Percentiles rank a stretch among this genome's conserved stretches.
Evolutionary conservation across 2,113 vertebrate genomes (phyloP).

Genomic region (Zootoca vivipara): DNA sequence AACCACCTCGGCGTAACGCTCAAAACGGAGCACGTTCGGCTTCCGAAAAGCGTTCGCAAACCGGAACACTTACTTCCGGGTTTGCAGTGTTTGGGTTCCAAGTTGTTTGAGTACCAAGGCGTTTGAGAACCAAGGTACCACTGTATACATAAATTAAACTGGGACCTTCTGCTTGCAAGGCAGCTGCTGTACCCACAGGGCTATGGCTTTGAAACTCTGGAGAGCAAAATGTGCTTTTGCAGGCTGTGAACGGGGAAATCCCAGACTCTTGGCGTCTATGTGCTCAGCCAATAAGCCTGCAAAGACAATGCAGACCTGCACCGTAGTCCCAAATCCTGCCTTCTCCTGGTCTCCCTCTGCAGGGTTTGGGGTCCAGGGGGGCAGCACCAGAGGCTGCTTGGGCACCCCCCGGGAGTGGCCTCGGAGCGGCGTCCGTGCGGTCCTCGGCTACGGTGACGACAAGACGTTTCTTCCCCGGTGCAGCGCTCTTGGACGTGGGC

Average conservation of each 20-base stretch:
- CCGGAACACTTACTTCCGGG: too few relatives aligned
- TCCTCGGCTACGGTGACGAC: background rate
- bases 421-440: rapidly evolving
- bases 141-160: background rate
- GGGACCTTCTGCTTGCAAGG: too few relatives aligned
- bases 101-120: too few relatives aligned
- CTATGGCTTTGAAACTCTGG: too few relatives aligned
- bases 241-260: background rate
- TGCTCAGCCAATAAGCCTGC: background rate
- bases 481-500: background rate
- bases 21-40: too few relatives aligned
- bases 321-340: background rate
- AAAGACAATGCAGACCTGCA: background rate
- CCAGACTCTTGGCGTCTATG: rapidly evolving
- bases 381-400: rapidly evolving
- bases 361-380: too few relatives aligned
- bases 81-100: too few relatives aligned
- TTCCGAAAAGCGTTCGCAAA: too few relatives aligned
- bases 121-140: too few relatives aligned
- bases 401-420: background rate
- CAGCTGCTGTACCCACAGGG: too few relatives aligned
- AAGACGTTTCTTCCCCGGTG: background rate
- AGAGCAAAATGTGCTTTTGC: too few relatives aligned
- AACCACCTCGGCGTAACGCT: too few relatives aligned
- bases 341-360: background rate